Conservation (phyloP, 2,113 vertebrate species). For the Syngnathoides biaculeatus region DNA sequence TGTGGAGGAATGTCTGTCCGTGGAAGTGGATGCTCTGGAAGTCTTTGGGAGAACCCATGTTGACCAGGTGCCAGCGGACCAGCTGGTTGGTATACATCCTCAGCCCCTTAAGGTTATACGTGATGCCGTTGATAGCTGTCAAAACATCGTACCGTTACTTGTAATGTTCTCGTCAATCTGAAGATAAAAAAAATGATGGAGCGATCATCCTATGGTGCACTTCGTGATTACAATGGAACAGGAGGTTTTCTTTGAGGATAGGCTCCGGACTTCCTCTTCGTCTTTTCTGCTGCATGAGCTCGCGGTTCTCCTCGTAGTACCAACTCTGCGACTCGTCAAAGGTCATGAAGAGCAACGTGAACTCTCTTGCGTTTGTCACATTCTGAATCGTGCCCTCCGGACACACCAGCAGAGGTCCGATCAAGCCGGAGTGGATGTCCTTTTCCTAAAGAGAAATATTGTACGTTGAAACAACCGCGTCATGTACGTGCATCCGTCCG, state of each 20-base stretch:
- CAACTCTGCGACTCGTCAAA: conserved; percentile 96
- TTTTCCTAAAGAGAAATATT: conserved; percentile 75
- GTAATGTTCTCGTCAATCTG: neutral
- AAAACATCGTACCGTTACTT: conserved; percentile 8
- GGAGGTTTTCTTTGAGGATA: conserved; percentile 65
- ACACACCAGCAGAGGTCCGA: conserved; percentile 90
- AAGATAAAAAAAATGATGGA: neutral
- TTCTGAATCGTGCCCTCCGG: conserved; percentile 75
- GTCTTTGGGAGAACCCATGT: conserved; percentile 85
- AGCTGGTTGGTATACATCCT: conserved; percentile 84
- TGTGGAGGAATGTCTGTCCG: conserved; percentile 87
- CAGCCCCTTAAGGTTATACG: conserved; percentile 83
- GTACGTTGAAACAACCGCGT: neutral
- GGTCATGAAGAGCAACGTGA: conserved; percentile 88
- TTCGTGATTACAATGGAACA: conserved; percentile 79
- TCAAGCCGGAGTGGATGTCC: conserved; percentile 88
- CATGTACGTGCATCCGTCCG: neutral
- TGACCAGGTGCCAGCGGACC: conserved; percentile 85
- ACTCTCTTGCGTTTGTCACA: conserved; percentile 69
- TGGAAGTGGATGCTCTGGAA: conserved; percentile 89
- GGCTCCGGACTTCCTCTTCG: conserved; percentile 33
- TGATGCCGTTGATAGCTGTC: conserved; percentile 90
- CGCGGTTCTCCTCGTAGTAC: conserved; percentile 79
- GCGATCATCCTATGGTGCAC: neutral
- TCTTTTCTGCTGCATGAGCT: conserved; percentile 56